phyloP scores from a whole-genome alignment of 37 sponge, comb jelly and placozoan species.

The Lycopodina hypogea region DNA sequence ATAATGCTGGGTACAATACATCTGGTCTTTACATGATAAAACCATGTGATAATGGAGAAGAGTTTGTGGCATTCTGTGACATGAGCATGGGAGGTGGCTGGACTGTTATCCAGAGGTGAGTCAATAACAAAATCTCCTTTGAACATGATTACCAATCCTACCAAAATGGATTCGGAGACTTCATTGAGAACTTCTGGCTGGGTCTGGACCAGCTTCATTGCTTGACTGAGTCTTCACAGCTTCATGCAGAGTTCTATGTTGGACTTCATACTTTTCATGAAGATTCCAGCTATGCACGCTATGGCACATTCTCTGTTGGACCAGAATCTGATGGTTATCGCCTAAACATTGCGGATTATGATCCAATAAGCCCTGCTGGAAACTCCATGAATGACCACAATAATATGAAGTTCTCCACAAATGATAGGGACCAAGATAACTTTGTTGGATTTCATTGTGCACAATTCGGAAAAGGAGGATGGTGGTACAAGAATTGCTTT shows the following conservation, averaged over 20 bases:
- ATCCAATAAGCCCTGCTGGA: slow-evolving; percentile 3
- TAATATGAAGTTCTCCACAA: slow-evolving; percentile 49
- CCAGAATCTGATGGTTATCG: slow-evolving; percentile 10
- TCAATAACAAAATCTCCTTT: slow-evolving; percentile 19
- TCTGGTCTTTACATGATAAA: slow-evolving; percentile 47
- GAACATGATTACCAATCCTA: slow-evolving; percentile 34
- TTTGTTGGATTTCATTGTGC: slow-evolving; percentile 17
- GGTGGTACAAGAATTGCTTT: slow-evolving; percentile 56
- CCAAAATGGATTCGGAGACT: slow-evolving; percentile 54
- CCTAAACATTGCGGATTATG: slow-evolving; percentile 13
- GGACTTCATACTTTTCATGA: slow-evolving; percentile 10
- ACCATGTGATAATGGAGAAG: neutral
- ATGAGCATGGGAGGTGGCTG: slow-evolving; percentile 61
- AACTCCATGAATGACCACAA: slow-evolving; percentile 32
- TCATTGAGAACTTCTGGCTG: slow-evolving; percentile 65
- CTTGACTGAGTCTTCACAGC: slow-evolving; percentile 23
- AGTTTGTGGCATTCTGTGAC: slow-evolving; percentile 56
- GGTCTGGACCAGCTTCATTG: slow-evolving; percentile 60
- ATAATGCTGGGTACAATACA: slow-evolving; percentile 16
- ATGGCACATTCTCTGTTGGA: slow-evolving; percentile 33
- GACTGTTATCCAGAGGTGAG: slow-evolving; percentile 58
- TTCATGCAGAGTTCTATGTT: slow-evolving; percentile 27
- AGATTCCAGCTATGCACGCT: neutral
- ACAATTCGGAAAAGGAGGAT: neutral
- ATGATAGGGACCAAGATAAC: slow-evolving; percentile 40